These are phyloP conservation scores for Diceros bicornis DNA, from an alignment of 2,797 vertebrate species.

Conservation along the genomic window DNA sequence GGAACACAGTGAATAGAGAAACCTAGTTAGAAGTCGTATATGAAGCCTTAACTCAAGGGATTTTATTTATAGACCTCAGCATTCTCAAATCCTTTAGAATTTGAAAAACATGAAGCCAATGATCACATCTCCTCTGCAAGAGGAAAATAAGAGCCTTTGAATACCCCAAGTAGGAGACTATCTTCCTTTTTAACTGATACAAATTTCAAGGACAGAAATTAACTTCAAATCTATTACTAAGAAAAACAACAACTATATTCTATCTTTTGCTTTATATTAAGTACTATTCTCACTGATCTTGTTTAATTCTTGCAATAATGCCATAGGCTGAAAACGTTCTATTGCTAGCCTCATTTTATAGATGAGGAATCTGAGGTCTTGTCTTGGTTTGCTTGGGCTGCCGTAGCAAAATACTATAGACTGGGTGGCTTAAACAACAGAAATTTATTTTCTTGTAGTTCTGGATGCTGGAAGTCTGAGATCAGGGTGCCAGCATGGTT, in stretches of 20 bases:
- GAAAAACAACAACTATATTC: background rate
- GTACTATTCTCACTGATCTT: background rate
- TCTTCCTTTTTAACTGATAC: background rate
- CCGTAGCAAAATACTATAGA: background rate
- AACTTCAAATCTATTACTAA: constrained; percentile 14
- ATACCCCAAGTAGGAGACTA: background rate
- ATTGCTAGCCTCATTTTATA: background rate
- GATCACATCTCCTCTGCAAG: background rate
- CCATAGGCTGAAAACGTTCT: background rate
- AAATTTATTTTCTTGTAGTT: background rate
- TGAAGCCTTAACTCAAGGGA: constrained; percentile 20
- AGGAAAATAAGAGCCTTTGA: background rate
- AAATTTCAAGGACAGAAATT: constrained; percentile 7
- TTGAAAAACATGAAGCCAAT: constrained; percentile 47
- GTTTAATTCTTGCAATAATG: background rate
- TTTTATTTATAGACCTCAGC: constrained; percentile 69
- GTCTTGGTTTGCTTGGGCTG: background rate
- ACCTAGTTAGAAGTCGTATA: constrained; percentile 65
- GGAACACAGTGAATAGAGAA: constrained; percentile 61
- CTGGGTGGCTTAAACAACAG: background rate
- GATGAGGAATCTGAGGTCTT: background rate
- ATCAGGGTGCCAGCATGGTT: background rate
- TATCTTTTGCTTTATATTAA: background rate
- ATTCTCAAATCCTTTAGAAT: constrained; percentile 59
- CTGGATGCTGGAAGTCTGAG: background rate